A percentile compares a stretch with the other conserved stretches of the same genome.
These are phyloP conservation scores for Thyatira batis DNA, from an alignment of 2,888 invertebrate genomes.

Conservation along the genomic window DNA sequence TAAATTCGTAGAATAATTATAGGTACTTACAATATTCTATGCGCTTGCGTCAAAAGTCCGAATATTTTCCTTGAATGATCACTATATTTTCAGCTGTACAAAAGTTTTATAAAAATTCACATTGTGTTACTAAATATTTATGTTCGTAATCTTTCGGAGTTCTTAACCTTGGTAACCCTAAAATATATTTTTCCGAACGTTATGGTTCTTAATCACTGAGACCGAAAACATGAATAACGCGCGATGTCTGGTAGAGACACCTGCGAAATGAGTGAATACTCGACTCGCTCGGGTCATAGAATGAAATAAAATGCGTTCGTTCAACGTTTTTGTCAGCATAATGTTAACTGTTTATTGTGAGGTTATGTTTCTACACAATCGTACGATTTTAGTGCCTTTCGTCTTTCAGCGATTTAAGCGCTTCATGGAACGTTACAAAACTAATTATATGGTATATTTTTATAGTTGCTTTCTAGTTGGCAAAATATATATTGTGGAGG, in stretches of 20 bases:
- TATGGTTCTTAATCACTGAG: slow-evolving; percentile 8
- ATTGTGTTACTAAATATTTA: slow-evolving; percentile 2
- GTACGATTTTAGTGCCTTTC: slow-evolving; percentile 24
- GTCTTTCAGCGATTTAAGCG: slow-evolving; percentile 33
- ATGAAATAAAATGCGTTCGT: slow-evolving; percentile 18
- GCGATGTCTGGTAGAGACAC: slow-evolving; percentile 10
- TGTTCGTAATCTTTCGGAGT: slow-evolving; percentile 4
- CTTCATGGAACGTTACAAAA: slow-evolving; percentile 12
- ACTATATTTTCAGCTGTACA: neutral
- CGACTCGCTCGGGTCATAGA: slow-evolving; percentile 14
- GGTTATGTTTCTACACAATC: slow-evolving; percentile 41
- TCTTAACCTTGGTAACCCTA: slow-evolving; percentile 36
- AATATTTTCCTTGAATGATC: neutral
- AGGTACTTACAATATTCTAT: neutral
- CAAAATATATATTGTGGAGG: no score
- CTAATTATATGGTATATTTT: no score
- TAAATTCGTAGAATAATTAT: neutral
- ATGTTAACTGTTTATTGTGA: slow-evolving; percentile 25
- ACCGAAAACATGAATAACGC: slow-evolving; percentile 10
- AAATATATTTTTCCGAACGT: slow-evolving; percentile 11
- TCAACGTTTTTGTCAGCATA: slow-evolving; percentile 18
- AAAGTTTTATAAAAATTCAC: neutral
- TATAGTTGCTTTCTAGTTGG: no score
- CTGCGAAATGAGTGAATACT: slow-evolving; percentile 16
- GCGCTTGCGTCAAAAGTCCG: neutral